phyloP scores from a whole-genome alignment of 2,113 vertebrate genomes.

The Calyptomena viridis region DNA sequence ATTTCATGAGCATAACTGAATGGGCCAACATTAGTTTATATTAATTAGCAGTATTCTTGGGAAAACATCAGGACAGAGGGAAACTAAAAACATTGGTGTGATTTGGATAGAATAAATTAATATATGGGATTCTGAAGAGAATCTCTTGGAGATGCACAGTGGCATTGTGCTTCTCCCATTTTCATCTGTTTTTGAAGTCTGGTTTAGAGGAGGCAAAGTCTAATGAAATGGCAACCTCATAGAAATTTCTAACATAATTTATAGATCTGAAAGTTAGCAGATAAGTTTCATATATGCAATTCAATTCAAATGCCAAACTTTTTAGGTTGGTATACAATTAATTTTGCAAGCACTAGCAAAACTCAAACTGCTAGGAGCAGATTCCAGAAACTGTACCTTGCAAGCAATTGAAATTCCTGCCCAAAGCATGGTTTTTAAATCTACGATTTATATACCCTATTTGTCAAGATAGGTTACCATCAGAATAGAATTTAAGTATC shows the following conservation, averaged over 20 bases:
- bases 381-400: background rate
- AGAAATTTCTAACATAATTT: background rate
- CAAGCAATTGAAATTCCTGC: background rate
- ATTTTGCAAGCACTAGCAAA: background rate
- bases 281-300: background rate
- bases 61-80: background rate
- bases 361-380: background rate
- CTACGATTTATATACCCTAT: background rate
- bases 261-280: background rate
- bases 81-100: background rate
- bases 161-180: background rate
- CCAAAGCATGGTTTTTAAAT: background rate
- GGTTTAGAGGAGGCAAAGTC: background rate
- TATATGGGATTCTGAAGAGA: background rate
- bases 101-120: background rate
- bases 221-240: background rate
- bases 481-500: background rate
- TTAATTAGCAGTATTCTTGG: background rate
- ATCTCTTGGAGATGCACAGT: background rate
- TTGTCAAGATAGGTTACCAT: background rate
- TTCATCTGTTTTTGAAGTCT: background rate
- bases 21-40: background rate
- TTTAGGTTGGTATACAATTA: background rate
- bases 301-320: background rate
- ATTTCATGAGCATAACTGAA: background rate